These are phyloP conservation scores for Danio kyathit DNA, from an alignment of 2,797 vertebrate genomes.

Conservation along the genomic window DNA sequence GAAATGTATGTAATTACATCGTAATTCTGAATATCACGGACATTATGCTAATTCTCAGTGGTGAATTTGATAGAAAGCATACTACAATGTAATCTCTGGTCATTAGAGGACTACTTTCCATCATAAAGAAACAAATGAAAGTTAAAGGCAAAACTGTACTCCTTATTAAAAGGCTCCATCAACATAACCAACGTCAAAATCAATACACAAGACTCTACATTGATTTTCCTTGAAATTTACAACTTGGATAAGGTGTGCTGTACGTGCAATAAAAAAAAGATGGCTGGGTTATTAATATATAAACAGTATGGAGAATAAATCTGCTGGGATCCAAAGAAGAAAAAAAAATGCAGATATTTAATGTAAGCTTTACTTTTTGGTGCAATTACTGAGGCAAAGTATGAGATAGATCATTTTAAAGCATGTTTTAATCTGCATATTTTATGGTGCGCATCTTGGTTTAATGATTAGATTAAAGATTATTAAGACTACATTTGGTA, in stretches of 20 bases:
- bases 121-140: neutral
- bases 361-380: too few species aligned
- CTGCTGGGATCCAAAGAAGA: neutral
- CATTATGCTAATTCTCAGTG: neutral
- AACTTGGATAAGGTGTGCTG: neutral
- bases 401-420: too few species aligned
- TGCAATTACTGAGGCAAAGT: neutral
- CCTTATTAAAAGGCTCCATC: slow-evolving; percentile 42
- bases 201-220: slow-evolving; percentile 20
- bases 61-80: neutral
- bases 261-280: neutral
- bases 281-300: neutral
- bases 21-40: slow-evolving; percentile 3
- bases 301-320: slow-evolving; percentile 3
- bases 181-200: slow-evolving; percentile 42
- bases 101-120: slow-evolving; percentile 9
- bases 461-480: neutral
- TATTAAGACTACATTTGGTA: neutral
- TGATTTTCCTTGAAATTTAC: slow-evolving; percentile 11
- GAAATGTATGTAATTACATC: neutral
- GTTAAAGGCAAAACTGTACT: slow-evolving; percentile 7
- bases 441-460: neutral
- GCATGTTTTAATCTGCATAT: too few species aligned
- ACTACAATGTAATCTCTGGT: neutral
- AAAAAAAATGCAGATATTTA: too few species aligned